phyloP scores from a whole-genome alignment of 1,140 invertebrate genomes.

The Helicoverpa armigera region DNA sequence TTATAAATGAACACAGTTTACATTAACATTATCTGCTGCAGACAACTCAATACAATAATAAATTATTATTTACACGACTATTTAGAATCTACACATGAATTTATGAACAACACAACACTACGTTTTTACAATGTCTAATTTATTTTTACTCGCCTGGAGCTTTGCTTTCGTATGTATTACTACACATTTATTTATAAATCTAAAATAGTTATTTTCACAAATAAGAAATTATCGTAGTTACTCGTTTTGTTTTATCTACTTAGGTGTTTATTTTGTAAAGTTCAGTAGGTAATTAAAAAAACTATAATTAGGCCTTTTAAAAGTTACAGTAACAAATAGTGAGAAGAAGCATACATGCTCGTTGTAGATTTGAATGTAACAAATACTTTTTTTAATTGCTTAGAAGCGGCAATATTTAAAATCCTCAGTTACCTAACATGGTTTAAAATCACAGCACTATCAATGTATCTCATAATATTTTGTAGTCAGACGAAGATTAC shows the following conservation, averaged over 20 bases:
- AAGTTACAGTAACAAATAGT: no score
- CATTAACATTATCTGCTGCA: slow-evolving; percentile 63
- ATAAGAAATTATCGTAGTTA: neutral
- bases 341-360: no score
- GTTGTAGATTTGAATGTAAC: no score
- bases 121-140: slow-evolving; percentile 63
- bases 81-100: slow-evolving; percentile 63
- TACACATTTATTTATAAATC: slow-evolving; percentile 51
- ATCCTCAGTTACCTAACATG: no score
- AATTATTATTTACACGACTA: slow-evolving; percentile 63
- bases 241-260: slow-evolving; percentile 3
- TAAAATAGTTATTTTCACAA: slow-evolving; percentile 5
- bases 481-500: no score
- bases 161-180: slow-evolving; percentile 43
- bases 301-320: no score
- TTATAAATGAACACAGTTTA: slow-evolving; percentile 84
- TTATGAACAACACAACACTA: slow-evolving; percentile 59
- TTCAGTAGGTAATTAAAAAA: neutral
- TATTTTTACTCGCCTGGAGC: slow-evolving; percentile 81
- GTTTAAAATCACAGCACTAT: no score
- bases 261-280: neutral
- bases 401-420: no score
- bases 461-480: no score
- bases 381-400: no score
- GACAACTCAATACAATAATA: slow-evolving; percentile 58